A percentile compares a stretch with the other conserved stretches of the same genome.
Evolutionary conservation across 2,113 vertebrate species (phyloP).

Genomic region (Glaucidium brasilianum): DNA sequence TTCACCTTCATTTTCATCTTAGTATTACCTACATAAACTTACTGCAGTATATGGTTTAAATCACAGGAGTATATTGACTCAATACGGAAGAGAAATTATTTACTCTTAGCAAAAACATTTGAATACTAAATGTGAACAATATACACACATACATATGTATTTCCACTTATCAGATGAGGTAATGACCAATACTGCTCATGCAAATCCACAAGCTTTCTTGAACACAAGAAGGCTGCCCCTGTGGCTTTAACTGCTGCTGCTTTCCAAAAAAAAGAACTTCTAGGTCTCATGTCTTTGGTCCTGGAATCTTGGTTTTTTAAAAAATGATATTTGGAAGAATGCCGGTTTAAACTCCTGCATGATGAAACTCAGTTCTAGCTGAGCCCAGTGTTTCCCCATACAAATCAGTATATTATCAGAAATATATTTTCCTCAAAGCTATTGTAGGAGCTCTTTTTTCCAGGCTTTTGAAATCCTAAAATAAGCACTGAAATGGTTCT

Average conservation of each 20-base stretch:
- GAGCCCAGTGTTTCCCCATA: background rate
- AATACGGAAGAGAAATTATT: background rate
- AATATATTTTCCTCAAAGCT: background rate
- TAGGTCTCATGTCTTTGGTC: background rate
- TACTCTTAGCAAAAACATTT: background rate
- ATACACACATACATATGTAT: background rate
- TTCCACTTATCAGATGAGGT: background rate
- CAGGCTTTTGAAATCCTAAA: background rate
- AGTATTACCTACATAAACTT: conserved; percentile 18
- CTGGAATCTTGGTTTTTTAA: background rate
- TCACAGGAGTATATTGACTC: background rate
- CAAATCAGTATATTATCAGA: background rate
- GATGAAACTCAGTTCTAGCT: background rate
- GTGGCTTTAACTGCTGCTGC: background rate
- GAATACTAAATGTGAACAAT: background rate
- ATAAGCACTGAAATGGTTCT: background rate
- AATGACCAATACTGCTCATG: background rate
- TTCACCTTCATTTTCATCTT: conserved; percentile 57
- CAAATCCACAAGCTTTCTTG: background rate
- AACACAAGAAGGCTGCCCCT: background rate
- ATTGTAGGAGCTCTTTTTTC: background rate
- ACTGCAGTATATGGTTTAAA: background rate
- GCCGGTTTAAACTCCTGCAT: background rate
- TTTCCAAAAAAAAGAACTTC: background rate
- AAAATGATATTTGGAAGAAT: background rate